A percentile compares a stretch with the other conserved stretches of the same genome.
These are phyloP conservation scores for Flexamia atlantica DNA, from an alignment of 2,888 invertebrate genomes.

Conservation along the genomic window DNA sequence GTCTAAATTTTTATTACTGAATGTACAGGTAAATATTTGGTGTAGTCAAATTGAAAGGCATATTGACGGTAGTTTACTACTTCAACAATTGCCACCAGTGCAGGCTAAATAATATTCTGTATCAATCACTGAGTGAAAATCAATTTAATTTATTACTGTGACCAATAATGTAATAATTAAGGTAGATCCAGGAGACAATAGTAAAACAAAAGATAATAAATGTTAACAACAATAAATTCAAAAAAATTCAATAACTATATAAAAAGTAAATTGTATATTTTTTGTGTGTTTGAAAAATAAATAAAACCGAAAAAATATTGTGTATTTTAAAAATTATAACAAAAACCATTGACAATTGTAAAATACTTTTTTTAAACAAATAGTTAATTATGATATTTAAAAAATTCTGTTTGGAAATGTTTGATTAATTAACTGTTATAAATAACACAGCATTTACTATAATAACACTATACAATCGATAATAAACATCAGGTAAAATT, in stretches of 20 bases:
- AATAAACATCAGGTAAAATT: constrained; percentile 5
- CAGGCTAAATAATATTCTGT: constrained; percentile 44
- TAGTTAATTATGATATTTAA: not conserved
- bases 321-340: constrained; percentile 1
- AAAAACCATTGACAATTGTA: not conserved
- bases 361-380: constrained; percentile 14
- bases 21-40: constrained; percentile 20
- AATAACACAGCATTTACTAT: constrained; percentile 42
- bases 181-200: not conserved
- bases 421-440: constrained; percentile 27
- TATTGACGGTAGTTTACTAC: constrained; percentile 29
- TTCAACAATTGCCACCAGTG: constrained; percentile 35
- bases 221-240: not conserved
- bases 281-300: not conserved
- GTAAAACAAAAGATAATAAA: not conserved
- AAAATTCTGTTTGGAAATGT: not conserved
- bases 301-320: not conserved
- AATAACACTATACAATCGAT: constrained; percentile 31
- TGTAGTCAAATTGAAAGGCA: constrained; percentile 33
- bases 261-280: constrained; percentile 3
- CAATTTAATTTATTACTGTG: constrained; percentile 1
- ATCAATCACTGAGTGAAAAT: not conserved
- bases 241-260: not conserved
- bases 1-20: not conserved
- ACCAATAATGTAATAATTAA: not conserved